Conservation (phyloP, 2,888 invertebrate species). For the Xestia ashworthii region DNA sequence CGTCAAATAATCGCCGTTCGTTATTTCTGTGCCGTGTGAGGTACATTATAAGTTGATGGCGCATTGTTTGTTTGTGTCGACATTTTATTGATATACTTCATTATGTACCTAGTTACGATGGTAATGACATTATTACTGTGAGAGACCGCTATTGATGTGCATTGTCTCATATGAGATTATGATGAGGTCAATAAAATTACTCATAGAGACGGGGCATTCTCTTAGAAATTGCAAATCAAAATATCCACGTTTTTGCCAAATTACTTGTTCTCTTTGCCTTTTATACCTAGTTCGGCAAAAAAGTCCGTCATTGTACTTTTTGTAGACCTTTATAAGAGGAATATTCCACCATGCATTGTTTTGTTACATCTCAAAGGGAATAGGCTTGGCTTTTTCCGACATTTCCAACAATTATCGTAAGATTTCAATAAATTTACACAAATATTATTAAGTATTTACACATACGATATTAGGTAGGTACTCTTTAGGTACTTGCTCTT, state of each 20-base stretch:
- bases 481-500: background rate
- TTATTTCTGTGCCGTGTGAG: constrained; percentile 44
- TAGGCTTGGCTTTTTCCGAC: too few relatives aligned
- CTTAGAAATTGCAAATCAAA: background rate
- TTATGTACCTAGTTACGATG: constrained; percentile 8
- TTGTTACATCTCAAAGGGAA: too few relatives aligned
- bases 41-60: constrained; percentile 27
- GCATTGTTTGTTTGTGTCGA: constrained; percentile 53
- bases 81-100: constrained; percentile 40
- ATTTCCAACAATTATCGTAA: too few relatives aligned
- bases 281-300: too few relatives aligned
- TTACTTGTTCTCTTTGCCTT: too few relatives aligned
- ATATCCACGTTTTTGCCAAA: background rate
- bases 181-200: constrained; percentile 10
- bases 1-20: constrained; percentile 27
- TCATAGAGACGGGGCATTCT: background rate
- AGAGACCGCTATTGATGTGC: constrained; percentile 17
- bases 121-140: constrained; percentile 47
- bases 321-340: too few relatives aligned
- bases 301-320: too few relatives aligned
- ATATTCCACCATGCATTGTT: too few relatives aligned
- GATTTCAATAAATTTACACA: too few relatives aligned
- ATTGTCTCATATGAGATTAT: constrained; percentile 13
- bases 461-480: too few relatives aligned
- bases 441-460: too few relatives aligned